These are phyloP conservation scores for Trogon melanurus DNA, from an alignment of 2,113 vertebrate genomes.

Conservation along the genomic window DNA sequence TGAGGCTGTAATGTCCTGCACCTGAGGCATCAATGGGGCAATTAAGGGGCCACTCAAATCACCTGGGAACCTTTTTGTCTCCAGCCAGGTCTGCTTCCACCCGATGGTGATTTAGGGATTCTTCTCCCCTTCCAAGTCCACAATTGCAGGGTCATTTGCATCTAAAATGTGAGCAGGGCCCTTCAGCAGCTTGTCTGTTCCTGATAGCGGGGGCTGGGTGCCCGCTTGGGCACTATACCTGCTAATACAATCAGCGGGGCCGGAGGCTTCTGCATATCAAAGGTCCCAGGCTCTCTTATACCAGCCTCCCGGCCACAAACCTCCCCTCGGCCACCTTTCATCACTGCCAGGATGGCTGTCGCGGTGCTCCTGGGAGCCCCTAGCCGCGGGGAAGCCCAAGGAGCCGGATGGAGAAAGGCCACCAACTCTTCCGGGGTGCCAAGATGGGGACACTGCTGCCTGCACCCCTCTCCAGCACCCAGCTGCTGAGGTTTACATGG, in stretches of 20 bases:
- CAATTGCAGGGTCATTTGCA: conserved; percentile 61
- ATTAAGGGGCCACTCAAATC: conserved; percentile 14
- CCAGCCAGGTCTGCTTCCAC: conserved; percentile 24
- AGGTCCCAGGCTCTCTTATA: neutral
- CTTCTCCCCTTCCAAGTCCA: conserved; percentile 29
- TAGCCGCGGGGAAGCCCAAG: neutral
- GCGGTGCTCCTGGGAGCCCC: neutral
- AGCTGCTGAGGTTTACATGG: neutral
- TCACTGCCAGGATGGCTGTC: neutral
- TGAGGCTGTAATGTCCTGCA: neutral
- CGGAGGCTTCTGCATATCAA: conserved; percentile 49
- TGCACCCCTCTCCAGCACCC: neutral
- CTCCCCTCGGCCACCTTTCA: conserved; percentile 9
- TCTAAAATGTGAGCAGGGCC: conserved; percentile 31
- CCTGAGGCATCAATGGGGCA: conserved; percentile 18
- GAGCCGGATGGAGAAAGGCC: neutral
- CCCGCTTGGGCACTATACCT: conserved; percentile 28
- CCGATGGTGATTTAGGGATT: neutral
- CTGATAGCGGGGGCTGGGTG: conserved; percentile 25
- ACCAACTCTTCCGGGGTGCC: neutral
- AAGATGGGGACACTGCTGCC: neutral
- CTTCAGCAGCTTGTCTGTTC: conserved; percentile 33
- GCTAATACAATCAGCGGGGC: conserved; percentile 51
- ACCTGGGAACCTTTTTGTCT: conserved; percentile 24
- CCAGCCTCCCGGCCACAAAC: neutral